Evolutionary conservation across 2,888 invertebrate species (phyloP), one percentile per base, ranked within the genome.

Genomic region (Hemithea aestivaria): DNA sequence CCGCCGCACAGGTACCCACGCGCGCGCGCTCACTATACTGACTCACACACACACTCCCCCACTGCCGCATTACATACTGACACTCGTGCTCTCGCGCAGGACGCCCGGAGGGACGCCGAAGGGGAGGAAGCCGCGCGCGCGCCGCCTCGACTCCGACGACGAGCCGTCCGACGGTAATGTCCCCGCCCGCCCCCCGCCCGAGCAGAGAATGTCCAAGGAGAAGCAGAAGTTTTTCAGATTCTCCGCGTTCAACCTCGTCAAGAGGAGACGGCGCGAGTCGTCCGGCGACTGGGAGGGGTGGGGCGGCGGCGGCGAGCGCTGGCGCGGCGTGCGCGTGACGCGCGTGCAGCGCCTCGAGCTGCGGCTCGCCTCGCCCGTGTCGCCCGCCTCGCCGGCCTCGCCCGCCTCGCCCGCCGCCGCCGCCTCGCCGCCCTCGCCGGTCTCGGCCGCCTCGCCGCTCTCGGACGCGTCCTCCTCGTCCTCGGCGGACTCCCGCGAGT

Each of bases 151-250:
- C 42, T 75, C 83, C 26, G 83, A 84, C 69, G 81, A 81, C 73
- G 85, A 85, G 72, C 78, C 73, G 48, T 81, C 83, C 58, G 88
- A 87, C 71, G 88, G 88, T 87, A 88, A 87, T 78, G 73, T 54
- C 51, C 46, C 45, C 45, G 58, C 40, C 35, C 69, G 66, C 52
- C 66, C 62, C 73, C 90, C 90, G 72, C 89, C 91, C 79, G 93
- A 93, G 77, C 88, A 84, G 73, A 90, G 90, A 73, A 94, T 94
- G 90, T 94, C 94, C 53, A 93, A 94, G 87, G 94, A 95, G 88
- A 95, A 94, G 80, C 94, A 93, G 82, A 94, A 94, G 83, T 94
- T 94, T 88, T 95, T 95, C 88, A 89, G 93, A 73, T 90, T 91
- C 72, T 93, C 93, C 60, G 93, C 92, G 35, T 94, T 94, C 75